These are phyloP conservation scores for Scolopax mira DNA, from an alignment of 2,113 vertebrate genomes.

Conservation along the genomic window DNA sequence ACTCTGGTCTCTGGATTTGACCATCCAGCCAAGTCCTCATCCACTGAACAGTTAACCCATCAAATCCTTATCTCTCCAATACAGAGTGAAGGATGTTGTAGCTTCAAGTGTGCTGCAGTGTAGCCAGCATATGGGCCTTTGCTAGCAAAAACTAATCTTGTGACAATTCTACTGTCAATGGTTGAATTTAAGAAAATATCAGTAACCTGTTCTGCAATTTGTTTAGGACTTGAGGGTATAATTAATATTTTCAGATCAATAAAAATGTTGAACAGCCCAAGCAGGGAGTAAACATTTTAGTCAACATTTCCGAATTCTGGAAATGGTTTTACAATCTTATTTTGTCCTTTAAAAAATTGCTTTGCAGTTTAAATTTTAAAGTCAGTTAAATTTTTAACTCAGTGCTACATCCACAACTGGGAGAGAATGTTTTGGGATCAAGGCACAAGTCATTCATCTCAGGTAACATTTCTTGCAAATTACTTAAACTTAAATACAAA, in stretches of 20 bases:
- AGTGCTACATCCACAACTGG: background rate
- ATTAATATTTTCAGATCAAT: background rate
- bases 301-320: too few species aligned
- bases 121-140: background rate
- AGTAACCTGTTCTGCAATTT: background rate
- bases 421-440: background rate
- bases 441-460: background rate
- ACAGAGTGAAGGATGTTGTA: background rate
- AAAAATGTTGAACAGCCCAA: background rate
- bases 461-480: background rate
- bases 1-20: background rate
- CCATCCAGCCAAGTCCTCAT: background rate
- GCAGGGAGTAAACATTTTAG: background rate
- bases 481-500: background rate
- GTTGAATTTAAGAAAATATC: background rate
- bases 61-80: background rate
- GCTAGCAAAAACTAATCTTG: background rate
- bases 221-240: background rate
- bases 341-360: background rate
- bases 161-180: background rate
- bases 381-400: background rate
- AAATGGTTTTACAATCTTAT: background rate
- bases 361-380: background rate
- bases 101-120: background rate
- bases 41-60: background rate